These are phyloP conservation scores for Vesta saturnalis DNA, from an alignment of 2,888 invertebrate species.

Conservation along the genomic window DNA sequence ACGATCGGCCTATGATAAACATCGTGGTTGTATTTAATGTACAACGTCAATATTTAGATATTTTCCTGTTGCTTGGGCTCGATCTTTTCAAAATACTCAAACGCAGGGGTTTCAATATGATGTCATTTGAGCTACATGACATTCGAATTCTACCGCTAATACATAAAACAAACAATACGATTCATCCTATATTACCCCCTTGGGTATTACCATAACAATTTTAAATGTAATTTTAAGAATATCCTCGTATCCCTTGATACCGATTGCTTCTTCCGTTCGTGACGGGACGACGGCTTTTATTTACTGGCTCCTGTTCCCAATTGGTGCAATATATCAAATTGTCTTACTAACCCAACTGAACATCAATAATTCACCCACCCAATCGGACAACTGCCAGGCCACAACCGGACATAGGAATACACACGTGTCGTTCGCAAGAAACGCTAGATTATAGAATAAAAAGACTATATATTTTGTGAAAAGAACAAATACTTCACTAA, in stretches of 20 bases:
- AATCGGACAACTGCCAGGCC: slow-evolving; percentile 44
- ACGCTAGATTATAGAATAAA: slow-evolving; percentile 24
- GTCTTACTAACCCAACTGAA: slow-evolving; percentile 58
- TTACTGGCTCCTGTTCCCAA: slow-evolving; percentile 58
- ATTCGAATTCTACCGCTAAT: slow-evolving; percentile 53
- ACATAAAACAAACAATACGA: slow-evolving; percentile 56
- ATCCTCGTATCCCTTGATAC: slow-evolving; percentile 54
- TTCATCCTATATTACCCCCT: slow-evolving; percentile 43
- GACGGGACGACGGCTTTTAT: slow-evolving; percentile 54
- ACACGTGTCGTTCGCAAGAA: slow-evolving; percentile 31
- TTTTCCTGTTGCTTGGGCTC: slow-evolving; percentile 47
- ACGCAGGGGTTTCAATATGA: slow-evolving; percentile 48
- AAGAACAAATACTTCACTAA: slow-evolving; percentile 3
- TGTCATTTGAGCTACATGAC: slow-evolving; percentile 49
- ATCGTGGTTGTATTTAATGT: slow-evolving; percentile 56
- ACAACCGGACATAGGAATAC: slow-evolving; percentile 50
- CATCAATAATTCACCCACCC: slow-evolving; percentile 60
- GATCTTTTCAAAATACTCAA: slow-evolving; percentile 52
- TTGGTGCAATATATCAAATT: slow-evolving; percentile 60
- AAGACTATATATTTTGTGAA: slow-evolving; percentile 7
- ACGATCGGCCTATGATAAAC: slow-evolving; percentile 56
- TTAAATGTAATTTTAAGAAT: slow-evolving; percentile 59
- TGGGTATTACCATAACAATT: slow-evolving; percentile 52
- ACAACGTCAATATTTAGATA: slow-evolving; percentile 60
- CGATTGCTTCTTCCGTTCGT: slow-evolving; percentile 57